A percentile compares a stretch with the other conserved stretches of the same genome.
phyloP scores from a whole-genome alignment of 2,797 vertebrate species.

The Platyrinchus mystaceus region DNA sequence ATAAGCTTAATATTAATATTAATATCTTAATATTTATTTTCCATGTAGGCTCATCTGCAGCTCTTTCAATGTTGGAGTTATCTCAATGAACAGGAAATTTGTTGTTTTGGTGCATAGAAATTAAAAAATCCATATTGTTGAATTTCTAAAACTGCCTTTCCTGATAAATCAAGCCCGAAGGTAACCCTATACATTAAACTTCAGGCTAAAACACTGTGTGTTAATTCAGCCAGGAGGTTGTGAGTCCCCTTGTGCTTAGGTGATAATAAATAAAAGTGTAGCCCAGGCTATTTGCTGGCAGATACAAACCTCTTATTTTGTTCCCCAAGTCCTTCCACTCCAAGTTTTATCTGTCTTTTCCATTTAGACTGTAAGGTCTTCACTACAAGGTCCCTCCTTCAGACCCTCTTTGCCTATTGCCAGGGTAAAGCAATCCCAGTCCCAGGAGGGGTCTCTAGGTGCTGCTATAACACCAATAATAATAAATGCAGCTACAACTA shows the following conservation, averaged over 20 bases:
- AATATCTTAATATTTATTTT: not conserved
- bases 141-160: not conserved
- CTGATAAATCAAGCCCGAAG: not conserved
- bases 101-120: not conserved
- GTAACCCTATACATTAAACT: not conserved
- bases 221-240: not conserved
- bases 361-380: not conserved
- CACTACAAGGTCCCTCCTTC: not conserved
- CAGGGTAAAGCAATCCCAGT: not conserved
- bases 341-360: not conserved
- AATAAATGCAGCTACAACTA: not conserved
- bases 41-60: not conserved
- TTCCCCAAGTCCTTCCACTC: not conserved
- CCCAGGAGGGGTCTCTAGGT: constrained; percentile 53
- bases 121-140: not conserved
- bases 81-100: not conserved
- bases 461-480: constrained; percentile 45
- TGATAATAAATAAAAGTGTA: not conserved
- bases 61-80: not conserved
- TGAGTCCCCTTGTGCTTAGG: not conserved
- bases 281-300: not conserved
- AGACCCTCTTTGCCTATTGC: not conserved
- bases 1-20: too few relatives aligned
- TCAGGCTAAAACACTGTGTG: not conserved
- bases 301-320: not conserved